Base-by-base conservation (phyloP, 1,140 invertebrate genomes). In the Tribolium castaneum region DNA sequence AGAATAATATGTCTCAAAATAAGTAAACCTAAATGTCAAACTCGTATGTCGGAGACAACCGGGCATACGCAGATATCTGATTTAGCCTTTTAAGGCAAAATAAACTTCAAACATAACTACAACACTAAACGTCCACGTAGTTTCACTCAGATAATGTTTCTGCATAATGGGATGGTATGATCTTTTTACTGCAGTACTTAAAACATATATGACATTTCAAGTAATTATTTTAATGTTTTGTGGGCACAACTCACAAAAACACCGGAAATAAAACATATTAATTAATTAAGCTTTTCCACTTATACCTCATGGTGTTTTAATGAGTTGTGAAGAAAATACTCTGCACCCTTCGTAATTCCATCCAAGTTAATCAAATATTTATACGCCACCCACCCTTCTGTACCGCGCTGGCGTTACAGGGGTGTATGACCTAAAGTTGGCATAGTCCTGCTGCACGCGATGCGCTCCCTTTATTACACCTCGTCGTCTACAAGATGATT, bases 371-470 rank as follows among this genome's bases (percentile, higher is more conserved):
- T 66, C 59, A 66, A 66, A 66, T 66, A 66, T 66, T 66, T 66
- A 66, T 66, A 34, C 59, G 19, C 54, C 14, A 66, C 12, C 59
- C 59, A 66, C 59, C 59, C 59, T 35, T 59, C n/a, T 14, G 6
- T 66, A 22, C 30, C 25, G 30, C 19, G 19, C 3, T 30, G 59
- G 13, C 59, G 59, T 35, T 30, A 66, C 30, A 30, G 59, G 59
- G 59, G 59, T 66, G 59, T 14, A 35, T 66, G 59, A 66, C 59
- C 59, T 66, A 66, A 66, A 66, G 59, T 66, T 66, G 59, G 59
- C 59, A 66, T 66, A 66, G 59, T 66, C 59, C 34, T 7, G 12
- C 59, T 66, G 30, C 59, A 66, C 59, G 59, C 59, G 59, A 66
- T 66, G 30, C 14, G 34, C 13, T 30, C 59, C 59, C 54, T 59